Evolutionary conservation across 2,888 invertebrate genomes (phyloP), one percentile per base, ranked within the genome.

Genomic region (Mythimna pallens): DNA sequence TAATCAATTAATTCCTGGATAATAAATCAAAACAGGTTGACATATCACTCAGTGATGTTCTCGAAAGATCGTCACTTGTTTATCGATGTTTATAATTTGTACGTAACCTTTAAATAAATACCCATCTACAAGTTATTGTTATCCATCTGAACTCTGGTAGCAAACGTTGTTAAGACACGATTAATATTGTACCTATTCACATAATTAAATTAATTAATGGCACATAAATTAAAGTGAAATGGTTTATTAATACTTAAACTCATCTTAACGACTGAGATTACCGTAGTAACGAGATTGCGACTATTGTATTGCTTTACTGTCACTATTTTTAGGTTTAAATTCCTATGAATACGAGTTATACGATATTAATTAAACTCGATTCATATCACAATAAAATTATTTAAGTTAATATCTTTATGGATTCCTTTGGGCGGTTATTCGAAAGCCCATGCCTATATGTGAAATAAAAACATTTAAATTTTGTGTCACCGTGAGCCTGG

Each of bases 1-100:
- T 70, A 58, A 62, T 79, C 3, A 54, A 62, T 73, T 79, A 70
- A 80, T 80, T 43, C 64, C 36, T 52, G 30, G 22, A 57, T 75
- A 50, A 17, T 74, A 80, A 81, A 83, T 68, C 43, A 63, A 30
- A 25, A 6, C 22, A 25, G 9, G 12, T 25, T 52, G 6, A 4
- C 52, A 34, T 61, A 72, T 72, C 70, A 81, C 22, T 25, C 25
- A 30, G 34, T 34, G 36, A 36, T 36, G 54, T 43, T 67, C 52
- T 81, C 47, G 70, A 76, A 75, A n/a, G 36, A 62, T 69, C 17
- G 14, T 76, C 54, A 50, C 8, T 55, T 30, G 25, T 77, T 62
- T 43, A 81, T 52, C n/a, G 43, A n/a, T 64, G 68, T 61, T 40
- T 65, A 14, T 73, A 43, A 70, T 62, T 71, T 36, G 40, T 62